A percentile compares a stretch with the other conserved stretches of the same genome.
phyloP scores from a whole-genome alignment of 2,888 invertebrate species.

The Drosophila leonis region DNA sequence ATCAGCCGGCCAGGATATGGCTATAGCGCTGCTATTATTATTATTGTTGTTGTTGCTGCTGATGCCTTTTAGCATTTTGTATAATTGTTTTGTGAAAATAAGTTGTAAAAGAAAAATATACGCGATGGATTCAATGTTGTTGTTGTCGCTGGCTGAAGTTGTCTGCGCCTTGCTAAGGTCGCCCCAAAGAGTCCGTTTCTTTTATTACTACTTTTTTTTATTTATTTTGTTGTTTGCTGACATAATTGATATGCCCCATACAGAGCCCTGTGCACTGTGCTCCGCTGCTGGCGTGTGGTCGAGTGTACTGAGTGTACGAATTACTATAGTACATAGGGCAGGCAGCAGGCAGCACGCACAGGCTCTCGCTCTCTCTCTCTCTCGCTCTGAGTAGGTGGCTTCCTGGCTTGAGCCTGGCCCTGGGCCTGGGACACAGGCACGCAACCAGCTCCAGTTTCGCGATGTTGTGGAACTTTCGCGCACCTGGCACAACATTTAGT shows the following conservation, averaged over 20 bases:
- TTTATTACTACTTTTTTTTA: constrained; percentile 20
- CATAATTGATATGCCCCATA: constrained; percentile 75
- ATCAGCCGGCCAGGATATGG: constrained; percentile 61
- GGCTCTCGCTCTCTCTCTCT: constrained; percentile 25
- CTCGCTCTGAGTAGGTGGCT: constrained; percentile 26
- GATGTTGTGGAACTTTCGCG: constrained; percentile 59
- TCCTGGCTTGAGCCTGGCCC: constrained; percentile 24
- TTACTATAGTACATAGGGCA: constrained; percentile 14
- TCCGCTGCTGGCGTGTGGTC: constrained; percentile 40
- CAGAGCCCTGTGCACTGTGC: constrained; percentile 41
- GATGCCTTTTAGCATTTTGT: constrained; percentile 75
- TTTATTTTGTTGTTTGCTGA: constrained; percentile 51
- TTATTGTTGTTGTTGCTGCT: constrained; percentile 34
- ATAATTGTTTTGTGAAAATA: constrained; percentile 75
- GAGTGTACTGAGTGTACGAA: constrained; percentile 12
- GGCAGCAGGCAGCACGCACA: constrained; percentile 46
- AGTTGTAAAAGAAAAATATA: constrained; percentile 64
- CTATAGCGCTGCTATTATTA: constrained; percentile 30
- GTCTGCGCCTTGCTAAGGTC: constrained; percentile 10
- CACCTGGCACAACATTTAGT: constrained; percentile 72
- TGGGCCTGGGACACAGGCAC: constrained; percentile 30
- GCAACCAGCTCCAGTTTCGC: constrained; percentile 59
- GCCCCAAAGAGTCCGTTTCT: constrained; percentile 7
- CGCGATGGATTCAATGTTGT: constrained; percentile 24
- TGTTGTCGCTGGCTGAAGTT: constrained; percentile 14